Evolutionary conservation across 1,140 invertebrate genomes (phyloP).

Genomic region (Drusus annulatus): DNA sequence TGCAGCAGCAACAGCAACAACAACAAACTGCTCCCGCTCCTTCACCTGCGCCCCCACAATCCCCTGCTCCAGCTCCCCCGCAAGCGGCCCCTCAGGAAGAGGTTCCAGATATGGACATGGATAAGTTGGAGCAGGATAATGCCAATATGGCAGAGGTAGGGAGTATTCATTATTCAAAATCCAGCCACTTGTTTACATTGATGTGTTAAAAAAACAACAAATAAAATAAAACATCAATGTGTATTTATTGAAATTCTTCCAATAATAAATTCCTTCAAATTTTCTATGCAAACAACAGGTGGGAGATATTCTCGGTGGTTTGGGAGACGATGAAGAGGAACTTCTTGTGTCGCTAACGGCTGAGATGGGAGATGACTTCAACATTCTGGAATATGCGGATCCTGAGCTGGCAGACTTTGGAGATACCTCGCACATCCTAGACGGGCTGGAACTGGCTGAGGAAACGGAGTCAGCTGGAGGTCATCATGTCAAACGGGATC

Average conservation of each 20-base stretch:
- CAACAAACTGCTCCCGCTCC: constrained; percentile 19
- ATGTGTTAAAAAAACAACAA: neutral
- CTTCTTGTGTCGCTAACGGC: constrained; percentile 80
- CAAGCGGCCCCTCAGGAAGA: constrained; percentile 69
- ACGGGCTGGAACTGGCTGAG: constrained; percentile 84
- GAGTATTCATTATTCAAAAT: neutral
- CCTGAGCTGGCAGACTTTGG: constrained; percentile 89
- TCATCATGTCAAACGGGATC: constrained; percentile 55
- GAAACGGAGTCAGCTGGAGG: constrained; percentile 61
- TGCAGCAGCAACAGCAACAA: neutral
- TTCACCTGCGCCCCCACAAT: neutral
- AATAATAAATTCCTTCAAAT: neutral
- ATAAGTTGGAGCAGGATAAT: constrained; percentile 83
- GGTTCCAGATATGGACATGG: constrained; percentile 87
- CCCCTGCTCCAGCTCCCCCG: neutral
- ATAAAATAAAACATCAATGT: no score
- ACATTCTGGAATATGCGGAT: constrained; percentile 96
- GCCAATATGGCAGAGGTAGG: constrained; percentile 80
- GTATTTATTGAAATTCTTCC: neutral
- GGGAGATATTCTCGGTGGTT: constrained; percentile 83
- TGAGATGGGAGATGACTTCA: constrained; percentile 94
- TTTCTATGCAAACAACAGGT: constrained; percentile 67
- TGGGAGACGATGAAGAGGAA: constrained; percentile 90
- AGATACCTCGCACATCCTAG: constrained; percentile 83
- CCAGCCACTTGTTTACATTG: no score